Percentiles rank a stretch among this genome's conserved stretches.
These are phyloP conservation scores for Malurus alboscapulatus DNA, from an alignment of 2,113 vertebrate species.

Conservation along the genomic window DNA sequence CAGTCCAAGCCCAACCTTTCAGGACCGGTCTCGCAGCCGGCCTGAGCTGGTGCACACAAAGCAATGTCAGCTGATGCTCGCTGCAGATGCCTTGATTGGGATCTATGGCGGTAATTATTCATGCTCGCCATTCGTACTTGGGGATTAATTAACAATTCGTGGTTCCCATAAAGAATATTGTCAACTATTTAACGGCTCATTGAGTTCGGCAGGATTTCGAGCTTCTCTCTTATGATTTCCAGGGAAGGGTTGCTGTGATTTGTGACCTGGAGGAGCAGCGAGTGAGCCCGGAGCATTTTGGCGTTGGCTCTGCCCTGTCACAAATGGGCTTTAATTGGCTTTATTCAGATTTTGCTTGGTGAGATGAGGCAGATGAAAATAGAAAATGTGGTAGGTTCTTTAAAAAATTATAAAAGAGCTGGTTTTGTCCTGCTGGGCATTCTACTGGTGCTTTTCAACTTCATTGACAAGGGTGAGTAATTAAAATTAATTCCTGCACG, in stretches of 20 bases:
- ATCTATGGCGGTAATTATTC: constrained; percentile 15
- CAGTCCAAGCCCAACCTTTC: not conserved
- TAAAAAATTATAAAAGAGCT: not conserved
- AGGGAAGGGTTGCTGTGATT: constrained; percentile 54
- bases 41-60: not conserved
- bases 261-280: constrained; percentile 31
- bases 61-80: not conserved
- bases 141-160: constrained; percentile 64
- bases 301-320: constrained; percentile 14
- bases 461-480: fast-evolving
- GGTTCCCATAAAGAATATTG: constrained; percentile 65
- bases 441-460: not conserved
- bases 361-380: not conserved
- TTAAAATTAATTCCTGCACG: not conserved
- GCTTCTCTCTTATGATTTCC: constrained; percentile 27
- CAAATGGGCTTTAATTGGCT: constrained; percentile 33
- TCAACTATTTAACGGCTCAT: constrained; percentile 68
- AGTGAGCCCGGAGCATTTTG: not conserved
- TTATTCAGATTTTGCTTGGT: not conserved
- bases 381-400: not conserved
- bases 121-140: constrained; percentile 29
- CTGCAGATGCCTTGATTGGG: not conserved
- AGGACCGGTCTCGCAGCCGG: not conserved
- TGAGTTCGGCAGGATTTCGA: constrained; percentile 52
- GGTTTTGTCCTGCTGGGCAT: fast-evolving